A percentile compares a stretch with the other conserved stretches of the same genome.
These are phyloP conservation scores for Bursaphelenchus mucronatus DNA, from an alignment of 1,140 invertebrate genomes.

Conservation along the genomic window DNA sequence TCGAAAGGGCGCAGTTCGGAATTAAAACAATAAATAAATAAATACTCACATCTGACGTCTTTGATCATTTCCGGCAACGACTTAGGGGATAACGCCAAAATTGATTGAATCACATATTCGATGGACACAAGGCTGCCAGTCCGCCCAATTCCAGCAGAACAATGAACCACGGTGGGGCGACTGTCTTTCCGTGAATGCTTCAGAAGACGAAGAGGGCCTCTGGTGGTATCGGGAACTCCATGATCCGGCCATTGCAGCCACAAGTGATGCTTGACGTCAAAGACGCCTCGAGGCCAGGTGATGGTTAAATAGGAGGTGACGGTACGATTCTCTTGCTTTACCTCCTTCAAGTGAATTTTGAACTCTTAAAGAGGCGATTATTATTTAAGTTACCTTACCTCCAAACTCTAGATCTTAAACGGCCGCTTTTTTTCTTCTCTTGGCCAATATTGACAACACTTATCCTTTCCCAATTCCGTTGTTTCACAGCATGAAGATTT, in stretches of 20 bases:
- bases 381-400: constrained; percentile 3
- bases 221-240: constrained; percentile 22
- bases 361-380: too few species aligned
- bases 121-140: constrained; percentile 19
- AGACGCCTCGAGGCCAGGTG: neutral
- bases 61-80: constrained; percentile 24
- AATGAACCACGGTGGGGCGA: constrained; percentile 24
- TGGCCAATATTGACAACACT: constrained; percentile 20
- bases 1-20: too few species aligned
- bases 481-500: constrained; percentile 83
- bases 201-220: constrained; percentile 28
- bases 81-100: constrained; percentile 6
- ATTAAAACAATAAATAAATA: neutral
- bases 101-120: constrained; percentile 12
- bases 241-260: constrained; percentile 29
- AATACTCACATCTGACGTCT: constrained; percentile 22
- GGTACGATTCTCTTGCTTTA: constrained; percentile 2
- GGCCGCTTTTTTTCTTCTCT: constrained; percentile 5
- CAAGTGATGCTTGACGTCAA: constrained; percentile 24
- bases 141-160: constrained; percentile 28
- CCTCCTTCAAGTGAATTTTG: constrained; percentile 8
- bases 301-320: constrained; percentile 21
- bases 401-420: constrained; percentile 12
- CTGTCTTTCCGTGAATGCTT: constrained; percentile 7
- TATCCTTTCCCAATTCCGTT: constrained; percentile 68